Percentiles rank a stretch among this genome's conserved stretches.
phyloP scores from a whole-genome alignment of 35 echinoderm and acorn worm genomes.

The Hemicentrotus pulcherrimus region DNA sequence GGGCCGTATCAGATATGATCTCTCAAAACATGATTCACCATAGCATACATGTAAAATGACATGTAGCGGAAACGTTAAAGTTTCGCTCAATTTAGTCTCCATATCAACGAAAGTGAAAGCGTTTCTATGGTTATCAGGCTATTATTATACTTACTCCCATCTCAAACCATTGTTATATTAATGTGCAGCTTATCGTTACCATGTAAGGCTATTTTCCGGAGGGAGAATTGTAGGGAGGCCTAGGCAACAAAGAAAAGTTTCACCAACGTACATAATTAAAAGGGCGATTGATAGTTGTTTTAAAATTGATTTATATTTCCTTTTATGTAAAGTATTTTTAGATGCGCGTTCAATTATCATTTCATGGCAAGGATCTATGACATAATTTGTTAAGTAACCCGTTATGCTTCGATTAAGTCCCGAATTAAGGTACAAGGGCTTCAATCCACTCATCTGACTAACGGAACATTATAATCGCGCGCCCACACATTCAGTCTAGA shows the following conservation, averaged over 20 bases:
- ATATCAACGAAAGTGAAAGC: slow-evolving; percentile 30
- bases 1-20: background rate
- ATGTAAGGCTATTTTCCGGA: background rate
- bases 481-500: background rate
- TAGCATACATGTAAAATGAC: background rate
- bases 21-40: background rate
- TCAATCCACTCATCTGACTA: too few relatives aligned
- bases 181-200: background rate
- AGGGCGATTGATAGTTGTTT: too few relatives aligned
- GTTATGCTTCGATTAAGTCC: too few relatives aligned
- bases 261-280: background rate
- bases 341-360: too few relatives aligned
- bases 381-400: too few relatives aligned
- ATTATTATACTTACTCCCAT: background rate
- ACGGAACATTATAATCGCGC: background rate
- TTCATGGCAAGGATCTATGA: too few relatives aligned
- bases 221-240: background rate
- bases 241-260: background rate
- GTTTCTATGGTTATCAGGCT: background rate
- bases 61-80: slow-evolving; percentile 10
- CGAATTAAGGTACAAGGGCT: too few relatives aligned
- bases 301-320: too few relatives aligned
- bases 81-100: slow-evolving; percentile 33
- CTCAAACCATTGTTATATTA: background rate
- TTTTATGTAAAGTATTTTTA: too few relatives aligned